Base-by-base conservation (phyloP, 2,888 invertebrate genomes). In the Ecliptopera silaceata region DNA sequence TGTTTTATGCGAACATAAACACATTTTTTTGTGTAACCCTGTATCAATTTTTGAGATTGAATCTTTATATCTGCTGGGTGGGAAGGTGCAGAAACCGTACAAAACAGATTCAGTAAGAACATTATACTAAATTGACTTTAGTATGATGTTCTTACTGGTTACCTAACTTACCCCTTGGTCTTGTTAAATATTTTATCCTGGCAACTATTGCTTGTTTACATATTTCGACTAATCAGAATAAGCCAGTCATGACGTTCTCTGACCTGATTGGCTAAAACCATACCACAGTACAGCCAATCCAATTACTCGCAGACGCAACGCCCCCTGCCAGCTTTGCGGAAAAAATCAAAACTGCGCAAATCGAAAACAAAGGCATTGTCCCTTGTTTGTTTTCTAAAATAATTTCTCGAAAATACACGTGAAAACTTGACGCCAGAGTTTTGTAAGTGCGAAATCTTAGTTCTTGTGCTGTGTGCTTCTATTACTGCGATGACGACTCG, bases 401-500 rank as follows among this genome's bases (percentile, higher is more conserved):
- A 61, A 64, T 59, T 49, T 51, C 56, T 51, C 29, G 57, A 42
- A 61, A 69, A 63, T 68, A 70, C 57, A 60, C 64, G 68, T 56
- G 55, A 60, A 46, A 44, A 49, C 20, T 29, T 29, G 18, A 29
- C 51, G 48, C 53, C 52, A 61, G 63, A 64, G 61, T 53, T 13
- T 39, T 39, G 55, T 31, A 45, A 44, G 18, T 44, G 29, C 6
- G 48, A 26, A 53, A 29, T 22, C 36, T 56, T 20, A 32, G 39
- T 48, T 56, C n/a, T 45, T 49, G 56, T 63, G 64, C 52, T 53
- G 32, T 42, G 61, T 52, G 46, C 47, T 61, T 62, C 48, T 43
- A 50, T 20, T 62, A 13, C 20, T 64, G 82, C 80, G 74, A 91
- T 91, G 91, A 82, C 90, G 65, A 75, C 88, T 57, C 77, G 85